Conservation (phyloP, 2,888 invertebrate genomes). For the Andrena flavipes region DNA sequence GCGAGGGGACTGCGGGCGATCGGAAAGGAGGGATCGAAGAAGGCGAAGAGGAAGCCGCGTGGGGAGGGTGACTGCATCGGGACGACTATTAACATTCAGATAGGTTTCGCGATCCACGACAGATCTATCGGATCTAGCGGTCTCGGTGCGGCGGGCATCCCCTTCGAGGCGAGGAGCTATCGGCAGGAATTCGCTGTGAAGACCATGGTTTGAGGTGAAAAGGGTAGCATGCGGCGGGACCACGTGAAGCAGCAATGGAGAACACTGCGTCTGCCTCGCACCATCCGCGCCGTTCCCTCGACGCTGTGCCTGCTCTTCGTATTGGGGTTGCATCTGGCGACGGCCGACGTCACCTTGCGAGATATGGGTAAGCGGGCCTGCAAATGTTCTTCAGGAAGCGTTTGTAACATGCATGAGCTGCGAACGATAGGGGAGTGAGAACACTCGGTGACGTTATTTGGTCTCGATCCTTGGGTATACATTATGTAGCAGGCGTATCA, state of each 20-base stretch:
- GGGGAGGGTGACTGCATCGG: constrained; percentile 45
- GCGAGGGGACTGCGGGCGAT: constrained; percentile 20
- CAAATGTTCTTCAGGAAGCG: not conserved
- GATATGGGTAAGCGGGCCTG: constrained; percentile 64
- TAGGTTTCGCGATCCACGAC: constrained; percentile 22
- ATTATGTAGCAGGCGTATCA: not conserved
- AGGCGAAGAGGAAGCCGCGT: constrained; percentile 51
- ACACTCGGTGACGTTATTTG: no score
- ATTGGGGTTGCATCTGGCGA: constrained; percentile 30
- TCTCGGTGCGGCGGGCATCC: not conserved
- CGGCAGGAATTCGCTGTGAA: constrained; percentile 25
- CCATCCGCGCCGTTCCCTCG: constrained; percentile 48
- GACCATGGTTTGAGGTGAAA: constrained; percentile 74
- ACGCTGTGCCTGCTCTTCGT: constrained; percentile 41
- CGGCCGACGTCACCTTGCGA: constrained; percentile 53
- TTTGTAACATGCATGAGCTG: no score
- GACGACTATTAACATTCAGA: constrained; percentile 39
- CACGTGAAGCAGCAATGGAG: constrained; percentile 71
- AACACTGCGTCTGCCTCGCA: constrained; percentile 65
- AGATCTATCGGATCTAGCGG: not conserved
- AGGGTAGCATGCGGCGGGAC: constrained; percentile 73
- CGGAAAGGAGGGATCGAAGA: constrained; percentile 51
- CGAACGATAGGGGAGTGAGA: no score
- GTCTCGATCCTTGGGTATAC: not conserved
- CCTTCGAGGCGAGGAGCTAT: constrained; percentile 4